Percentiles rank a stretch among this genome's conserved stretches.
Evolutionary conservation across 2,888 invertebrate species (phyloP).

Genomic region (Aphrophora alni): DNA sequence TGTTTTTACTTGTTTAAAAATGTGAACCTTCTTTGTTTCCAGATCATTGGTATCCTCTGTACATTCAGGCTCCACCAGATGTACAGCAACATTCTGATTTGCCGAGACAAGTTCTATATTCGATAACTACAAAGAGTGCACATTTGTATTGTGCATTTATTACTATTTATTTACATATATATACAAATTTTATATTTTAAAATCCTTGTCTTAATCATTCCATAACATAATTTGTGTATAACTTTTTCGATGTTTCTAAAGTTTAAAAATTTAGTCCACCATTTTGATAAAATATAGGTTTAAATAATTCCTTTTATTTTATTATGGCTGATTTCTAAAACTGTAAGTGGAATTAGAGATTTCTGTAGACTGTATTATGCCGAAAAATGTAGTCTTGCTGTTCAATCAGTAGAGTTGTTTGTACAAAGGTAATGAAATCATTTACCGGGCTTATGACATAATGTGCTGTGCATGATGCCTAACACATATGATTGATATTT

Average conservation of each 20-base stretch:
- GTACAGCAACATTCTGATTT: conserved; percentile 14
- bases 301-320: background rate
- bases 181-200: background rate
- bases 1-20: too few relatives aligned
- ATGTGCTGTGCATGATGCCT: too few relatives aligned
- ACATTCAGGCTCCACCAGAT: background rate
- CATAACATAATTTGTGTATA: background rate
- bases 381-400: too few relatives aligned
- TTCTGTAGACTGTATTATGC: too few relatives aligned
- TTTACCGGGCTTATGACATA: too few relatives aligned
- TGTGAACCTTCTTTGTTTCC: background rate
- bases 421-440: too few relatives aligned
- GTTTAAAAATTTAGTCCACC: background rate
- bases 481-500: too few relatives aligned
- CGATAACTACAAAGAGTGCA: background rate
- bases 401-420: too few relatives aligned
- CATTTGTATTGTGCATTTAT: background rate
- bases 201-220: background rate
- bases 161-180: background rate
- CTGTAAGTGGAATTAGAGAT: background rate
- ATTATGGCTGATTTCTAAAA: background rate
- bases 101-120: background rate
- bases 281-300: background rate
- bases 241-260: background rate
- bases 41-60: conserved; percentile 12